A percentile compares a stretch with the other conserved stretches of the same genome.
phyloP scores from a whole-genome alignment of 2,113 vertebrate genomes.

The Acinonyx jubatus region DNA sequence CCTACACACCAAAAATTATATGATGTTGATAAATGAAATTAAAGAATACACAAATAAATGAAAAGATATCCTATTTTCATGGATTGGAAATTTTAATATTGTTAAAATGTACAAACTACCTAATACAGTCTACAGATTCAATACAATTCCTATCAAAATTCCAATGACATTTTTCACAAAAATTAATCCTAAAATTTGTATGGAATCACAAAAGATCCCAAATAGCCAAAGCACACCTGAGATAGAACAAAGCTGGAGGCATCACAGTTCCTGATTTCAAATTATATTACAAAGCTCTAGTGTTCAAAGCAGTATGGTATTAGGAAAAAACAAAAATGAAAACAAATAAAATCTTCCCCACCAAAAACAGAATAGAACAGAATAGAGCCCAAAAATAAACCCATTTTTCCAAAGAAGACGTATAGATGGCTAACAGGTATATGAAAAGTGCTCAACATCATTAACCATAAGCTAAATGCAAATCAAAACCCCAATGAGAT shows the following conservation, averaged over 20 bases:
- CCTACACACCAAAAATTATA: neutral
- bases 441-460: neutral
- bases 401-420: neutral
- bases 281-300: neutral
- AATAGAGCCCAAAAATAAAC: neutral
- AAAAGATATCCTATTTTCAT: neutral
- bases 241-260: neutral
- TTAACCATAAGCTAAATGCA: neutral
- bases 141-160: neutral
- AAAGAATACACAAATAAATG: neutral
- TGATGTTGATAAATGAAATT: neutral
- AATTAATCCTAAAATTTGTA: neutral
- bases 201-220: neutral
- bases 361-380: neutral
- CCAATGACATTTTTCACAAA: neutral
- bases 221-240: neutral
- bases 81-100: neutral
- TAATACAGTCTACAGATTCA: neutral
- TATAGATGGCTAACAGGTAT: neutral
- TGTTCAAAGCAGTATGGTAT: neutral
- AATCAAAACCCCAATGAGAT: neutral
- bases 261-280: neutral
- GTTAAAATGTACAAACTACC: neutral
- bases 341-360: neutral
- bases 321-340: neutral